A percentile compares a stretch with the other conserved stretches of the same genome.
Evolutionary conservation across 2,113 vertebrate species (phyloP).

Genomic region (Corythornis vintsioides): DNA sequence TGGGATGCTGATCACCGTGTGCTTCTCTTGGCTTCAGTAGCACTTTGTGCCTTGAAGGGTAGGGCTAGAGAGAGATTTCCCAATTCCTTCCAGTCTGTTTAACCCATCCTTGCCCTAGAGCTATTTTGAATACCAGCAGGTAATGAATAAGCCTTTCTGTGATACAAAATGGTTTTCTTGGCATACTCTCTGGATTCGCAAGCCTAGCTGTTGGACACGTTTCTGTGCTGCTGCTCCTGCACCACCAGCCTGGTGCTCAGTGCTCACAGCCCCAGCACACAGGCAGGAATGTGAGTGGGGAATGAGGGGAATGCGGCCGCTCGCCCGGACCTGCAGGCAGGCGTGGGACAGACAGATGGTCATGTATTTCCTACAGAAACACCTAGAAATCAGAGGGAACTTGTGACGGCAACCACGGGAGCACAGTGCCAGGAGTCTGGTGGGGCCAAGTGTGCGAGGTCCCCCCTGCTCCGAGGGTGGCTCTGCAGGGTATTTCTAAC

Average conservation of each 20-base stretch:
- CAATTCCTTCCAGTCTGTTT: not conserved
- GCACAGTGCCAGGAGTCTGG: not conserved
- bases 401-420: not conserved
- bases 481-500: not conserved
- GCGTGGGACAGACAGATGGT: not conserved
- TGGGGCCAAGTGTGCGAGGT: not conserved
- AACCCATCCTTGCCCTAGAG: conserved; percentile 20
- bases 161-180: conserved; percentile 19
- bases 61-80: not conserved
- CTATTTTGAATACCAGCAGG: not conserved
- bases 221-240: not conserved
- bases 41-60: conserved; percentile 2
- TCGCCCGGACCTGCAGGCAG: conserved; percentile 30
- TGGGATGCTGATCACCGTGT: not conserved
- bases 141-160: conserved; percentile 45
- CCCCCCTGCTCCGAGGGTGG: not conserved
- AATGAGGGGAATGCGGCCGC: conserved; percentile 55
- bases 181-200: not conserved
- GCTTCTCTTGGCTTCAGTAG: not conserved
- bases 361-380: conserved; percentile 35
- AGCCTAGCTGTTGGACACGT: not conserved
- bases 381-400: not conserved
- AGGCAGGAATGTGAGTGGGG: not conserved
- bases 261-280: not conserved
- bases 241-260: not conserved